These are phyloP conservation scores for Mus minutoides DNA, from an alignment of 2,797 vertebrate genomes.

Conservation along the genomic window DNA sequence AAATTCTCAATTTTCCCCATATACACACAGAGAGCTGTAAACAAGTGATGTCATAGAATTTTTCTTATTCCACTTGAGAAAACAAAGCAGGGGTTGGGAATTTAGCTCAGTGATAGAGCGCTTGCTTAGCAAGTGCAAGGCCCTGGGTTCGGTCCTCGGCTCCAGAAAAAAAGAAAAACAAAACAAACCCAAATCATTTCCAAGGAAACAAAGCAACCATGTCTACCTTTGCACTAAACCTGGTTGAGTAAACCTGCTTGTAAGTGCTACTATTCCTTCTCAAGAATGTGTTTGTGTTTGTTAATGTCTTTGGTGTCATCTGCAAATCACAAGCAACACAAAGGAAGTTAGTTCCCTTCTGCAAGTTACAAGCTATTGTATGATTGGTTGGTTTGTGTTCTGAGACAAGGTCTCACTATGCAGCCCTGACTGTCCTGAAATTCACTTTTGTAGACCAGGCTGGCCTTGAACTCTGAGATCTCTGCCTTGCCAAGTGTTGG, in stretches of 20 bases:
- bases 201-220: neutral
- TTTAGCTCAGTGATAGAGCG: too few species aligned
- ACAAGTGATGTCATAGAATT: neutral
- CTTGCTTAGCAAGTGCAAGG: too few species aligned
- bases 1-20: neutral
- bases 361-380: constrained; percentile 9
- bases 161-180: too few species aligned
- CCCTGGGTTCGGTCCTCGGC: too few species aligned
- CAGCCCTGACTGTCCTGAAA: neutral
- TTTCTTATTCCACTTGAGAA: neutral
- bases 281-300: neutral
- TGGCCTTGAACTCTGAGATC: neutral
- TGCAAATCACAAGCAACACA: constrained; percentile 38
- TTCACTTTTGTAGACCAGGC: neutral
- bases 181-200: too few species aligned
- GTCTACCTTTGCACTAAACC: neutral
- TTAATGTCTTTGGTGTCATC: constrained; percentile 19
- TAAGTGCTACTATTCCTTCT: neutral
- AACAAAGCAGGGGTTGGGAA: neutral
- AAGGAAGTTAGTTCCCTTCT: neutral
- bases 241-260: neutral
- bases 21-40: neutral
- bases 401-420: neutral
- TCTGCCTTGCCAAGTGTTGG: too few species aligned
- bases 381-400: neutral